Evolutionary conservation across 2,113 vertebrate genomes (phyloP).

Genomic region (Stegastes partitus): DNA sequence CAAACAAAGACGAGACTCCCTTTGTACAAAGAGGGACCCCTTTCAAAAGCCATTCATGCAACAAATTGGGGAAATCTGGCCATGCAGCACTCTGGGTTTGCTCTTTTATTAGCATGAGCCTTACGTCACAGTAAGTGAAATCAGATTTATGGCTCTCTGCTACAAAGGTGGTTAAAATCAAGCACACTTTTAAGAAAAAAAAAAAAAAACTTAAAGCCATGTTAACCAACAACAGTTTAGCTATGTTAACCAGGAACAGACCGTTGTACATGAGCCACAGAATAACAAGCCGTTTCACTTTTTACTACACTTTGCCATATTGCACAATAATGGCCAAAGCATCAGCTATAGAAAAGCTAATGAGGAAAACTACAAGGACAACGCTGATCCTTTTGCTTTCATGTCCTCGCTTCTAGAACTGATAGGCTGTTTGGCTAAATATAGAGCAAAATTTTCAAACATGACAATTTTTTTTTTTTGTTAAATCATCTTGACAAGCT

Average conservation of each 20-base stretch:
- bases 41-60: slow-evolving; percentile 93
- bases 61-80: slow-evolving; percentile 90
- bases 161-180: slow-evolving; percentile 67
- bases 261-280: neutral
- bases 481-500: slow-evolving; percentile 38
- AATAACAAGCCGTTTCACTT: slow-evolving; percentile 2
- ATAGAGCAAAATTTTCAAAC: slow-evolving; percentile 21
- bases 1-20: slow-evolving; percentile 90
- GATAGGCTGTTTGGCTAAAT: slow-evolving; percentile 44
- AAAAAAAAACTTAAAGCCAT: slow-evolving; percentile 26
- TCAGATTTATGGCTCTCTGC: slow-evolving; percentile 81
- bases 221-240: slow-evolving; percentile 56
- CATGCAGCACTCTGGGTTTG: slow-evolving; percentile 84
- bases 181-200: slow-evolving; percentile 32
- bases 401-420: slow-evolving; percentile 1
- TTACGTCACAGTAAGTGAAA: slow-evolving; percentile 82
- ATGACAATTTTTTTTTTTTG: slow-evolving; percentile 12
- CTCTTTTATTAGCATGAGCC: slow-evolving; percentile 85
- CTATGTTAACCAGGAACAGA: slow-evolving; percentile 41
- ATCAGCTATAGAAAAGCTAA: slow-evolving; percentile 19
- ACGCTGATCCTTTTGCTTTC: slow-evolving; percentile 19
- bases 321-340: slow-evolving; percentile 21
- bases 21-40: slow-evolving; percentile 90
- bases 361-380: slow-evolving; percentile 28
- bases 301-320: slow-evolving; percentile 5